Percentiles rank a stretch among this genome's conserved stretches.
phyloP scores from a whole-genome alignment of 1,140 invertebrate species.

The Lethrus apterus region DNA sequence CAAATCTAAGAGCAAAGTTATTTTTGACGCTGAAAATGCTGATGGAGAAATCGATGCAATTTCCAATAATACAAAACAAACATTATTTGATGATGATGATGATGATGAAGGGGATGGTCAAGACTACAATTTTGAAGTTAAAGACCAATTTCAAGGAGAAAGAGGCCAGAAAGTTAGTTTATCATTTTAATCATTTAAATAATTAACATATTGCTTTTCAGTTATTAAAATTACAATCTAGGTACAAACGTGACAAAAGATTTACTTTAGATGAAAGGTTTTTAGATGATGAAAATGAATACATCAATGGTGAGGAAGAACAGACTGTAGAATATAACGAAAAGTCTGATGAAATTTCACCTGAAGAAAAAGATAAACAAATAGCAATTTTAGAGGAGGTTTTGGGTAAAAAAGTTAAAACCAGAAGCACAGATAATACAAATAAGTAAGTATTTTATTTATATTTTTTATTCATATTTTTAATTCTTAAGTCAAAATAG shows the following conservation, averaged over 20 bases:
- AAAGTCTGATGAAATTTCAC: conserved; percentile 27
- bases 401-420: conserved; percentile 40
- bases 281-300: no score
- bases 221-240: conserved; percentile 49
- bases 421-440: background rate
- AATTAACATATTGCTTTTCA: no score
- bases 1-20: conserved; percentile 48
- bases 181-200: no score
- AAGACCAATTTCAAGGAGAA: conserved; percentile 48
- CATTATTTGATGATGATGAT: conserved; percentile 21
- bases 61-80: conserved; percentile 9
- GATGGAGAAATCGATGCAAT: conserved; percentile 12
- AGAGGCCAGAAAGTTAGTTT: conserved; percentile 49
- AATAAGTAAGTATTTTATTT: background rate
- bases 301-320: conserved; percentile 23
- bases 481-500: background rate
- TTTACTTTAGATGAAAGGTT: conserved; percentile 53
- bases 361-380: conserved; percentile 50
- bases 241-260: conserved; percentile 51
- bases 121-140: conserved; percentile 45
- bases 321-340: conserved; percentile 21
- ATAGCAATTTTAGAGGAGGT: conserved; percentile 51
- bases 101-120: conserved; percentile 41
- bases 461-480: no score
- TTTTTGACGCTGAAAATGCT: conserved; percentile 43